phyloP scores from a whole-genome alignment of 2,797 vertebrate genomes.

The Novumbra hubbsi region DNA sequence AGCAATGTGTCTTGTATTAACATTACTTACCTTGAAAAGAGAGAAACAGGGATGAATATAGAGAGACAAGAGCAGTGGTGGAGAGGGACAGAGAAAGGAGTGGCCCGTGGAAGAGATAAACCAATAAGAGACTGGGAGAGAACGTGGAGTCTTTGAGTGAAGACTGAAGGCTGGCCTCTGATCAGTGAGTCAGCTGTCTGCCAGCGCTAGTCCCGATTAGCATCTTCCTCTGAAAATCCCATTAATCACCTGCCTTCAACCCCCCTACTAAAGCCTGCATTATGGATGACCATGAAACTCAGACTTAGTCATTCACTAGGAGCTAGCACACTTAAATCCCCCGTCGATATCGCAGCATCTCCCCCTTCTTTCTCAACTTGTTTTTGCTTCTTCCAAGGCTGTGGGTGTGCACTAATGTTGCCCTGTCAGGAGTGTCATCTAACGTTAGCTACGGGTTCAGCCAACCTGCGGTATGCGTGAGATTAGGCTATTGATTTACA shows the following conservation, averaged over 20 bases:
- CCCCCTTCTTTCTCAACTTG: background rate
- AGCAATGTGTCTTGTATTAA: background rate
- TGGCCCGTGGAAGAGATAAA: background rate
- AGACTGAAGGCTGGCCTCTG: slow-evolving; percentile 12
- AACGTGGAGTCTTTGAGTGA: background rate
- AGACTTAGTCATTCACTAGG: background rate
- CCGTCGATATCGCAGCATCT: background rate
- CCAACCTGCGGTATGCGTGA: background rate
- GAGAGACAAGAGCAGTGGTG: background rate
- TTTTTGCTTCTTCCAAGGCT: background rate
- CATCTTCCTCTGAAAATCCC: slow-evolving; percentile 15
- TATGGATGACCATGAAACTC: slow-evolving; percentile 17
- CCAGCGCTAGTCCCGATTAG: slow-evolving; percentile 14
- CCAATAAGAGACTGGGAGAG: background rate
- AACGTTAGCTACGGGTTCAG: background rate
- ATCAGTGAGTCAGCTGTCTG: slow-evolving; percentile 19
- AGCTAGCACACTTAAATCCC: background rate
- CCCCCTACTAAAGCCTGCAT: slow-evolving; percentile 6
- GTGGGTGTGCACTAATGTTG: background rate
- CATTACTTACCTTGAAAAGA: background rate
- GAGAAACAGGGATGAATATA: background rate
- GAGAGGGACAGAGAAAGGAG: background rate
- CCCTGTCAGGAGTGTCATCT: background rate
- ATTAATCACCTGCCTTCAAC: background rate
- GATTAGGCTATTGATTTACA: background rate